Evolutionary conservation across 2,113 vertebrate genomes (phyloP), one percentile per base, ranked within the genome.

Genomic region (Dromaius novaehollandiae): DNA sequence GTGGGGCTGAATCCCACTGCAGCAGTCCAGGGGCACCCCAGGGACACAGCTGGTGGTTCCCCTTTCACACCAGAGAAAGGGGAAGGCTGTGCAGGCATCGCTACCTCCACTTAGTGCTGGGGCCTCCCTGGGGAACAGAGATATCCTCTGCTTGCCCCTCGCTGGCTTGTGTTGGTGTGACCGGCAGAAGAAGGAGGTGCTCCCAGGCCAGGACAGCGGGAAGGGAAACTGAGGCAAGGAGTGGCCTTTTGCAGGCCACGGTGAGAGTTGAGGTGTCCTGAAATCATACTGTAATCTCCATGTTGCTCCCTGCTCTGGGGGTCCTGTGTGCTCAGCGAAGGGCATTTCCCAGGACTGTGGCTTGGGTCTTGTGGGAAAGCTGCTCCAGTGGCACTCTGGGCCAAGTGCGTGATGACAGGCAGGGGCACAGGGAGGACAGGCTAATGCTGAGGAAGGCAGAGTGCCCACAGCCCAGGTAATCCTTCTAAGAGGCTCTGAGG

Each of bases 401-500:
- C 6, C 13, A 2, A 1, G 86, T 46, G 75, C 22, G 12, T 38
- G 68, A 17, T 65, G 92, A 22, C 66, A 55, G 3, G 0, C 55
- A 8, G 80, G 84, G 80, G 50, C 76, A 44, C 46, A 2, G 66
- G 56, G 66, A 68, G 75, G 82, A 60, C 93, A 44, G 32, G 66
- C 11, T 79, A 44, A 90, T 32, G 64, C 56, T 8, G 4, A 56
- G 44, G 38, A 64, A 81, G n/a, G 9, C 51, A 6, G 53, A 16
- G 78, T 5, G 60, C 78, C 88, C 1, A 19, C 25, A 7, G 83
- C 2, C 2, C 9, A 24, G 58, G 77, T 77, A 94, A 94, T 93
- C 95, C 93, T 25, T 40, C n/a, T 95, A 66, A 96, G 89, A 85
- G 60, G 93, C 91, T 95, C 89, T 44, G 76, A 56, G 91, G 13